A percentile compares a stretch with the other conserved stretches of the same genome.
Evolutionary conservation across 2,888 invertebrate genomes (phyloP).

Genomic region (Dryomyza anilis): DNA sequence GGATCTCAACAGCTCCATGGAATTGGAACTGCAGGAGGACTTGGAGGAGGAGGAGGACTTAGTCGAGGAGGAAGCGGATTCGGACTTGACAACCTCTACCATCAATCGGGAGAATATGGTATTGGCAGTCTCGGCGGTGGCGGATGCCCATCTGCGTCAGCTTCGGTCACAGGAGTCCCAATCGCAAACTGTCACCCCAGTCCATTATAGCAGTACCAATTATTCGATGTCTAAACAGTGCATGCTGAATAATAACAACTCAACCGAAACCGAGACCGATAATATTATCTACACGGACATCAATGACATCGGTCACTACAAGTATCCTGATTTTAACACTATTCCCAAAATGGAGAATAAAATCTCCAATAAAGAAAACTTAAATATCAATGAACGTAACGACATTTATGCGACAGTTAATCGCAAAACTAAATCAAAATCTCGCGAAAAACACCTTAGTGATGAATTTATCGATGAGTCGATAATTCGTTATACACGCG

Average conservation of each 20-base stretch:
- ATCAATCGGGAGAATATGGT: conserved; percentile 63
- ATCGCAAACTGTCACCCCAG: conserved; percentile 60
- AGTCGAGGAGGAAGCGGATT: conserved; percentile 60
- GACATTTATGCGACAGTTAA: conserved; percentile 62
- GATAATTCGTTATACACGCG: conserved; percentile 55
- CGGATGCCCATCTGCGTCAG: conserved; percentile 58
- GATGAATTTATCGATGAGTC: conserved; percentile 61
- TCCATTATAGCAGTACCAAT: conserved; percentile 63
- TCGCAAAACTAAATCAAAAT: conserved; percentile 59
- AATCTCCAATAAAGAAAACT: conserved; percentile 55
- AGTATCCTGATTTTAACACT: conserved; percentile 48
- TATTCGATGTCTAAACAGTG: conserved; percentile 63
- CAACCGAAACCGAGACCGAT: conserved; percentile 60
- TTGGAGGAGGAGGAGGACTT: conserved; percentile 56
- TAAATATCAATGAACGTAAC: conserved; percentile 55
- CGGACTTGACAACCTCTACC: conserved; percentile 64
- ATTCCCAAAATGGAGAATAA: conserved; percentile 52
- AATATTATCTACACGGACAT: conserved; percentile 62
- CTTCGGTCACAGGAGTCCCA: conserved; percentile 59
- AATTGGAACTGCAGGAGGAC: conserved; percentile 61
- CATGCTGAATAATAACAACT: conserved; percentile 58
- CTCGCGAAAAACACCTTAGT: conserved; percentile 58
- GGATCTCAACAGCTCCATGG: conserved; percentile 63
- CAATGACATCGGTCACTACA: conserved; percentile 59
- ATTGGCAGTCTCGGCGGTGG: conserved; percentile 50